Evolutionary conservation across 1,140 invertebrate genomes (phyloP), one percentile per base, ranked within the genome.

Genomic region (Olivierus martensii): DNA sequence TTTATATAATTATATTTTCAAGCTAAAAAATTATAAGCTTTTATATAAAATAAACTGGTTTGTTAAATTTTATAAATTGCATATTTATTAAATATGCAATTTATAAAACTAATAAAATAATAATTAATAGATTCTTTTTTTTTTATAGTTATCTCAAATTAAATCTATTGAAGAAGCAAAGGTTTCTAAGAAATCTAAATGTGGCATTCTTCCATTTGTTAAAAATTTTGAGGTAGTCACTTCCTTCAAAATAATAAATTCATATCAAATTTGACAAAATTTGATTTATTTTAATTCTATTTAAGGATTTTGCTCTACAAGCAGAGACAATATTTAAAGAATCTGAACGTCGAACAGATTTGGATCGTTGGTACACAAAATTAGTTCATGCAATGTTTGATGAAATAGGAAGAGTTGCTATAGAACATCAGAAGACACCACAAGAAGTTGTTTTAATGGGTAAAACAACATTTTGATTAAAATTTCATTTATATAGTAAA

Each of bases 291-390:
- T 21, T 53, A 53, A 49, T 28, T 28, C 2, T 28, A 1, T 28
- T 43, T 43, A 55, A 88, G 76, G 81, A 83, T 60, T 93, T 96
- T 77, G 82, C 87, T 9, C 77, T 77, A 58, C 87, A 82, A 51
- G 82, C 88, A 39, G 90, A 95, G 69, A 77, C 71, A 45, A 87
- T 96, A 47, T 91, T 96, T 65, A 82, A 80, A 52, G 82, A 81
- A 61, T 86, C 87, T 28, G 84, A 90, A 54, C 75, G 94, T 44
- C 79, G 90, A 60, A 81, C 85, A n/a, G 93, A 98, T 72, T 77
- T 98, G 53, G 92, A 98, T 63, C 92, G 94, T 65, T 96, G 93
- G 79, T 95, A 97, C 69, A 76, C 78, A 9, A 79, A 84, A 68
- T 71, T 99, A 49, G 79, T 92, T 2, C 74, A 73, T 54, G 82